Percentiles rank a stretch among this genome's conserved stretches.
phyloP scores from a whole-genome alignment of 2,113 vertebrate species.

The Pogonocichla stellata region DNA sequence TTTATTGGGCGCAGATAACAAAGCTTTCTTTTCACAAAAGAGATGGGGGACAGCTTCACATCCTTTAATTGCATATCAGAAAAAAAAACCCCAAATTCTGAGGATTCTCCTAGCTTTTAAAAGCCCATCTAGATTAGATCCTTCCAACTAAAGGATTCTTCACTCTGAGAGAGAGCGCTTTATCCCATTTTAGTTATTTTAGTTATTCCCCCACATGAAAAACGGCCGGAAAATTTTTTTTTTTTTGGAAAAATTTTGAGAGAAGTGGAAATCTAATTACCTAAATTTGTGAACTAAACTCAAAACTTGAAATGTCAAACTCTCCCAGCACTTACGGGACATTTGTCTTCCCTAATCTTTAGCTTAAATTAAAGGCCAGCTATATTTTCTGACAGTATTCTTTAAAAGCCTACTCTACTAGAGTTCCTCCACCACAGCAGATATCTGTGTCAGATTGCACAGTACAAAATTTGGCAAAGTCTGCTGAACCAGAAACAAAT shows the following conservation, averaged over 20 bases:
- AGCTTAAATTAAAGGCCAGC: not conserved
- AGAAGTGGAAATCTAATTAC: not conserved
- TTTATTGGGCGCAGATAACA: rapidly evolving
- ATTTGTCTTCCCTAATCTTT: not conserved
- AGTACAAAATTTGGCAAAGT: not conserved
- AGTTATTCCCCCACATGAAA: not conserved
- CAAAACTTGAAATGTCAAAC: not conserved
- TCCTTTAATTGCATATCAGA: rapidly evolving
- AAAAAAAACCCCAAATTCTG: not conserved
- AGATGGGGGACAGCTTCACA: not conserved
- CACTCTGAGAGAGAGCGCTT: not conserved
- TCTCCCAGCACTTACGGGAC: not conserved
- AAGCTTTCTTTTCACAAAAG: not conserved
- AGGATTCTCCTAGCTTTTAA: not conserved
- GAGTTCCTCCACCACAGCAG: not conserved
- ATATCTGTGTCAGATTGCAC: not conserved
- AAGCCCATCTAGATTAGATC: not conserved
- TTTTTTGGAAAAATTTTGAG: rapidly evolving
- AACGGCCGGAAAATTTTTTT: too few relatives aligned
- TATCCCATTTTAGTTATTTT: not conserved
- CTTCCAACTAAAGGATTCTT: not conserved
- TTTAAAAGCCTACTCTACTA: rapidly evolving
- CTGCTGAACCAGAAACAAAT: not conserved
- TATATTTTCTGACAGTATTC: not conserved
- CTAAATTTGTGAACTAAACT: not conserved